Evolutionary conservation across 2,888 invertebrate species (phyloP), one percentile per base, ranked within the genome.

Genomic region (Asteroscopus sphinx): DNA sequence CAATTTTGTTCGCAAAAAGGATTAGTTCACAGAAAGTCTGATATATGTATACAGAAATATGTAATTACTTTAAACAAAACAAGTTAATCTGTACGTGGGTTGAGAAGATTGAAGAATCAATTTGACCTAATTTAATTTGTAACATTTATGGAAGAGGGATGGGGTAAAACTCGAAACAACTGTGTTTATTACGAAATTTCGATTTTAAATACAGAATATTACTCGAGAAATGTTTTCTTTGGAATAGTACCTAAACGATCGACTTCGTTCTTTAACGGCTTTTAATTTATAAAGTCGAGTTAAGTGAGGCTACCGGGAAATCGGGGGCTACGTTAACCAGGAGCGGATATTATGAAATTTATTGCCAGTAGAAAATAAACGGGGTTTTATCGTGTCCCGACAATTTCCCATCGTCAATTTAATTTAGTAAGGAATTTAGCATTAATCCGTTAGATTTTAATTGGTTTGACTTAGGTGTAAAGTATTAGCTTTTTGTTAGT

Each of bases 301-400:
- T 61, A 74, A 71, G 61, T 47, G 63, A 71, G 71, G 44, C 56
- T 56, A 64, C 57, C 59, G 63, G 68, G 49, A 62, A 58, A n/a
- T n/a, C n/a, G n/a, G 65, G 47, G 65, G 69, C 57, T 59, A 47
- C 66, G 68, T 49, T 76, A 79, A 73, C 73, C 59, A 70, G 72
- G 52, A 61, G 57, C 77, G 80, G 84, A 80, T 80, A 81, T 82
- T 81, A 74, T 68, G 51, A 73, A 80, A 82, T 80, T 82, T 76
- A 82, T 78, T 73, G 75, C 65, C 64, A 61, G 54, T 67, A 32
- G 74, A 73, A 77, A 81, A 81, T 82, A 76, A 81, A 79, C 68
- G 68, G 61, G 61, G 61, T 65, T 75, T 79, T 73, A 80, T 76
- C 67, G 73, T 61, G 56, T 59, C 52, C 39, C 40, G 28, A 46